Evolutionary conservation across 1,140 invertebrate species (phyloP).

Genomic region (Argopecten irradians): DNA sequence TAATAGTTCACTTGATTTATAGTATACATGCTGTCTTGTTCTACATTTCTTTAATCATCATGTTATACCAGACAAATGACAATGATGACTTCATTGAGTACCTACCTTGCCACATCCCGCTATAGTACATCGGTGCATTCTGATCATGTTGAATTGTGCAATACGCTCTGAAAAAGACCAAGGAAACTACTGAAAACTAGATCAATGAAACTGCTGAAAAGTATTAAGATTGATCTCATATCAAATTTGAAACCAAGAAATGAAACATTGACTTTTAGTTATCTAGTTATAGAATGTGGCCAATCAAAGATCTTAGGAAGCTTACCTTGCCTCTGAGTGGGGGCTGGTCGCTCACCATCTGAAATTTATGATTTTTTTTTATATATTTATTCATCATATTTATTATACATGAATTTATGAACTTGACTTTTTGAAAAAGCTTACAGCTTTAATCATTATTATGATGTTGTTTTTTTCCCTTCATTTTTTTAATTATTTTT

Average conservation of each 20-base stretch:
- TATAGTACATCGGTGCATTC: conserved; percentile 92
- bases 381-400: no score
- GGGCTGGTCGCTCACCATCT: conserved; percentile 75
- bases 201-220: no score
- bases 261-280: background rate
- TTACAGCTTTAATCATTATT: no score
- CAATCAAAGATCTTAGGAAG: background rate
- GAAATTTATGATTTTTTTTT: conserved; percentile 39
- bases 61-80: no score
- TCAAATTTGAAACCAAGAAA: no score
- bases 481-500: no score
- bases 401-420: background rate
- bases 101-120: conserved; percentile 89
- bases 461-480: no score
- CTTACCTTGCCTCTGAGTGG: conserved; percentile 75
- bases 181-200: background rate
- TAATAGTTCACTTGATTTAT: no score
- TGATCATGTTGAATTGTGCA: conserved; percentile 81
- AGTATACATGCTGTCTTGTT: no score
- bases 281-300: background rate
- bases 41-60: no score
- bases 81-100: no score
- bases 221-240: no score
- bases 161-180: conserved; percentile 73
- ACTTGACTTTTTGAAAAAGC: background rate